Evolutionary conservation across 1,140 invertebrate species (phyloP).

Genomic region (Harlomillsia oculata): DNA sequence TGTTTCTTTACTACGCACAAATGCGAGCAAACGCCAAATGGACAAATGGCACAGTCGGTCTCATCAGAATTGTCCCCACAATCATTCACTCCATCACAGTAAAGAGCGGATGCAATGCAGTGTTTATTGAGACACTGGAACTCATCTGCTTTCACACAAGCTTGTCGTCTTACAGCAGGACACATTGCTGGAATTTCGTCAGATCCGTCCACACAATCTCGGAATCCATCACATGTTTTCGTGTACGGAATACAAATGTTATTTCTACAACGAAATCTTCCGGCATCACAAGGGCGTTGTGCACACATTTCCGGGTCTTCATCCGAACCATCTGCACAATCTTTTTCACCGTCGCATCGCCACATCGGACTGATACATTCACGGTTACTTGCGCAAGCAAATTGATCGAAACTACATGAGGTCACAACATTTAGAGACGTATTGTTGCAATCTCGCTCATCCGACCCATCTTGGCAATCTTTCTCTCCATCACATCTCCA

Average conservation of each 20-base stretch:
- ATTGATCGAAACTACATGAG: slow-evolving; percentile 41
- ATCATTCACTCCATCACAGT: slow-evolving; percentile 43
- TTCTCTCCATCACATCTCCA: slow-evolving; percentile 53
- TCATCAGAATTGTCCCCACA: slow-evolving; percentile 34
- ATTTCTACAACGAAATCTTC: slow-evolving; percentile 42
- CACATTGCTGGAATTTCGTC: slow-evolving; percentile 47
- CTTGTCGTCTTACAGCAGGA: slow-evolving; percentile 22
- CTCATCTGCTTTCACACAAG: slow-evolving; percentile 37
- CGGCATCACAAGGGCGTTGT: slow-evolving; percentile 38
- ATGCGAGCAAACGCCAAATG: slow-evolving; percentile 63
- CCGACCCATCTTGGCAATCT: slow-evolving; percentile 42
- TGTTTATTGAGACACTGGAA: slow-evolving; percentile 58
- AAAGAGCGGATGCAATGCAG: slow-evolving; percentile 54
- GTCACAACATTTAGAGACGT: too few species aligned
- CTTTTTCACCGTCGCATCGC: slow-evolving; percentile 36
- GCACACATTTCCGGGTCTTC: slow-evolving; percentile 43
- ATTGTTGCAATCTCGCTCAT: slow-evolving; percentile 46
- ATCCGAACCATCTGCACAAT: slow-evolving; percentile 53
- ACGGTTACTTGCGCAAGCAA: slow-evolving; percentile 45
- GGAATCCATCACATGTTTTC: slow-evolving; percentile 51
- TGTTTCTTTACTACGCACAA: slow-evolving; percentile 56
- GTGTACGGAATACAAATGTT: slow-evolving; percentile 43
- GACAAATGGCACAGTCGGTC: slow-evolving; percentile 42
- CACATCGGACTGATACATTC: slow-evolving; percentile 45
- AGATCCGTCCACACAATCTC: slow-evolving; percentile 55